Evolutionary conservation across 2,888 invertebrate genomes (phyloP), one percentile per base, ranked within the genome.

Genomic region (Rotaria sp.): DNA sequence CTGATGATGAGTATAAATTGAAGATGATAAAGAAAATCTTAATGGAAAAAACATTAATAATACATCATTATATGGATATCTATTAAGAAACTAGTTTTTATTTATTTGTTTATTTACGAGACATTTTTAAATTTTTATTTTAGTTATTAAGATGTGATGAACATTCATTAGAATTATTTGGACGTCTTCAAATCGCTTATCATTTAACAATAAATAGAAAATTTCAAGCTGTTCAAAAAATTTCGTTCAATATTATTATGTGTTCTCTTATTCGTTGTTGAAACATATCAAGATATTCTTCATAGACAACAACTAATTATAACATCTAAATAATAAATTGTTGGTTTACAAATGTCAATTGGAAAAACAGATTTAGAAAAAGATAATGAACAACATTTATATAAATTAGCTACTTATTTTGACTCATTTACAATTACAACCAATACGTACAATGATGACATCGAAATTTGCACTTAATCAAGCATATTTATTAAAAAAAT

Each of bases 391-490:
- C 96, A 96, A 90, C 93, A 97, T 52, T 59, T 50, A 30, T 85
- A 75, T 41, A 57, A 92, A 94, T 59, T 98, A 94, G 97, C 97
- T 0, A 98, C 98, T 0, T 99, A 99, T 92, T 99, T 99, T 92
- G n/a, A 98, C 98, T 0, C 98, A 99, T 91, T 97, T 97, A 92
- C 95, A 96, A 89, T 93, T 99, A 26, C 97, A 99, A 90, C 96
- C 97, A 0, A 94, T 97, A 3, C 99, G 99, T 92, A 95, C 96
- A 90, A 97, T 99, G 89, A 93, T 99, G 8, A 96, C 92, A 0
- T 93, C 99, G 4, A 93, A 98, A 85, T 97, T 97, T 0, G 97
- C 99, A 0, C 93, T 97, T 52, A 98, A 97, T 92, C 94, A 98
- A 93, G 96, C 96, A 93, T 99, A n/a, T 96, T 92, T 98, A 98